Evolutionary conservation across 2,797 vertebrate genomes (phyloP).

Genomic region (Chaetophractus vellerosus): DNA sequence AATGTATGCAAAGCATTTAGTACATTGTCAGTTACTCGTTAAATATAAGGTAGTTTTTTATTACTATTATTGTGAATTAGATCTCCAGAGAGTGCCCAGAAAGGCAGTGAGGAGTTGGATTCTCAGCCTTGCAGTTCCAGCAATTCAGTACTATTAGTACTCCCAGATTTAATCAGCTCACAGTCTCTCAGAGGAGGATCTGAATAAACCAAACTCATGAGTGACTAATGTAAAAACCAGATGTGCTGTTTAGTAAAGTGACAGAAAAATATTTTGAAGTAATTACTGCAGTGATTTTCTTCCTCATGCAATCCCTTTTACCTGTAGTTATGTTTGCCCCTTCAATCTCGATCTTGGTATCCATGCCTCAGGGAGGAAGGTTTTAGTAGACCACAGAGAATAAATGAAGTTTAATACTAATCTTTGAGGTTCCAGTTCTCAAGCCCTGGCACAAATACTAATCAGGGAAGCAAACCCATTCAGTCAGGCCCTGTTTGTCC

Average conservation of each 20-base stretch:
- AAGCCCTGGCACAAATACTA: not conserved
- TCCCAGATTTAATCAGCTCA: conserved; percentile 40
- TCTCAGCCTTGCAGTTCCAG: not conserved
- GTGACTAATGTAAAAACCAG: conserved; percentile 51
- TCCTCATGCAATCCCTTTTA: not conserved
- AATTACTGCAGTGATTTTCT: conserved; percentile 6
- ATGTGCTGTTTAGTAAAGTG: conserved; percentile 50
- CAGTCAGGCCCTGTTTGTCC: not conserved
- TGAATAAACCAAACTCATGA: conserved; percentile 27
- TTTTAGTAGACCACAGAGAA: not conserved
- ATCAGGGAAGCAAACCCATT: not conserved
- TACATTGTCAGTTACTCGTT: not conserved
- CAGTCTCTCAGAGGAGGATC: not conserved
- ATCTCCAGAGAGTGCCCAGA: not conserved
- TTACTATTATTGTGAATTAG: not conserved
- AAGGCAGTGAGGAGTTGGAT: not conserved
- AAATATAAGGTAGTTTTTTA: not conserved
- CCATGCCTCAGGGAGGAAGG: not conserved
- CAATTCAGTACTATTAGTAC: not conserved
- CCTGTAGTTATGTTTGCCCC: not conserved
- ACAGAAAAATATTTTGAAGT: conserved; percentile 69
- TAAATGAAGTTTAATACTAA: not conserved
- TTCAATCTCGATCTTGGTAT: conserved; percentile 11
- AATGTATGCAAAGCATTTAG: not conserved
- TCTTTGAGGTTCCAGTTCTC: conserved; percentile 30